Base-by-base conservation (phyloP, 2,888 invertebrate genomes). In the Rhogogaster chlorosoma region DNA sequence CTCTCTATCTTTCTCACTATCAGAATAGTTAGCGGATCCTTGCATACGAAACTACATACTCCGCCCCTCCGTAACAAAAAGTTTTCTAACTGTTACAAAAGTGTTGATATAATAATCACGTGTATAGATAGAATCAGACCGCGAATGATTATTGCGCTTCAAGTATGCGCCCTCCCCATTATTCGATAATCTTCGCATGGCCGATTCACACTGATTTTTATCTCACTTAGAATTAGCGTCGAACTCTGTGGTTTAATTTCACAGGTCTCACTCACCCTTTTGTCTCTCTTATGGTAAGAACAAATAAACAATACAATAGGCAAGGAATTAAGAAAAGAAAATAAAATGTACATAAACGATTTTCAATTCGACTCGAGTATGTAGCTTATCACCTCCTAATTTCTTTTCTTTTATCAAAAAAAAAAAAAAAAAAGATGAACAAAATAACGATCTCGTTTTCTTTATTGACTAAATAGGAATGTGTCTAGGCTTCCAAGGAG, bases 381-480 rank as follows among this genome's bases (percentile, higher is more conserved):
- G n/a, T 36, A 70, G 36, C n/a, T 70, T 70, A 18, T 67, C 32
- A 18, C 32, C 38, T 42, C 38, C 10, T 70, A n/a, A n/a, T 32
- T 18, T 70, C 2, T 15, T 61, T 61, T 61, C 29, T 73, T 42
- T 73, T 73, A 73, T 32, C 67, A 32, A 15, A 67, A 18, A 18
- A 49, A 49, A 49, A 49, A 15, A 6, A 53, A n/a, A 53, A 53
- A n/a, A 53, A 53, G 7, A n/a, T n/a, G n/a, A n/a, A n/a, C n/a
- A 73, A 38, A 53, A 77, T 53, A 53, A 53, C 32, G 22, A 80
- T 61, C n/a, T 18, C n/a, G n/a, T n/a, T 42, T 38, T 67, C 18
- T 49, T 80, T 80, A 80, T 61, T 80, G 80, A 80, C 80, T 80
- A 80, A 80, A 80, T 80, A 80, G 80, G 80, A 80, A 80, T 80